These are phyloP conservation scores for Pseudochromis fuscus DNA, from an alignment of 2,797 vertebrate species.

Conservation along the genomic window DNA sequence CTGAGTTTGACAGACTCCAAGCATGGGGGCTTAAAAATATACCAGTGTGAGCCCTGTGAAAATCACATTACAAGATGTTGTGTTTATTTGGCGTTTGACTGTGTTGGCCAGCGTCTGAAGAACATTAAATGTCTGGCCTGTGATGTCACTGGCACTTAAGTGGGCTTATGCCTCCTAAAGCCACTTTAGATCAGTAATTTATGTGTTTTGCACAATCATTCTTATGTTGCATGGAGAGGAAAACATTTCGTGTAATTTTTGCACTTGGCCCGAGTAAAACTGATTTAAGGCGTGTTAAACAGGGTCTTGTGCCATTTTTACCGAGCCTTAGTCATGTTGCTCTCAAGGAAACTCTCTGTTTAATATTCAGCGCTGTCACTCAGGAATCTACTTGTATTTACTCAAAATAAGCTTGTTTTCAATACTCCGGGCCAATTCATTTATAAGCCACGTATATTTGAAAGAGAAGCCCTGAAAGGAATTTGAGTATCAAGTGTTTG, in stretches of 20 bases:
- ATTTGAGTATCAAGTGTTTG: constrained; percentile 55
- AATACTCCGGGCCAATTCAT: constrained; percentile 33
- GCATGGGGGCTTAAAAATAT: constrained; percentile 4
- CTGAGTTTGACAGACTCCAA: constrained; percentile 16
- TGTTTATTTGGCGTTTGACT: constrained; percentile 59
- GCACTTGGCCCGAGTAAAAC: constrained; percentile 51
- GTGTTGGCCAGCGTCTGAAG: constrained; percentile 63
- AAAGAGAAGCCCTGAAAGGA: constrained; percentile 53
- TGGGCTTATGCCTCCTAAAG: constrained; percentile 62
- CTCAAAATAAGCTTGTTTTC: constrained; percentile 57
- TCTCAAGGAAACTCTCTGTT: constrained; percentile 73
- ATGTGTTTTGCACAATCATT: constrained; percentile 65
- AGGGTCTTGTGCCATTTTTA: constrained; percentile 46
- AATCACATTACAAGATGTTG: constrained; percentile 51
- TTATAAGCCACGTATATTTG: constrained; percentile 49
- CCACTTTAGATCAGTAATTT: constrained; percentile 65
- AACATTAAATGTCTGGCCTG: constrained; percentile 57
- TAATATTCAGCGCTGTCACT: constrained; percentile 57
- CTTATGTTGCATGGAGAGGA: constrained; percentile 54
- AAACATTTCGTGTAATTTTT: constrained; percentile 66
- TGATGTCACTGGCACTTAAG: constrained; percentile 70
- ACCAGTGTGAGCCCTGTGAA: constrained; percentile 22
- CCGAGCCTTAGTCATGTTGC: constrained; percentile 62
- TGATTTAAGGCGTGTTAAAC: constrained; percentile 70
- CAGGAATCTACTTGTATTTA: constrained; percentile 50